These are phyloP conservation scores for Drosophila bipectinata DNA, from an alignment of 1,140 invertebrate genomes.

Conservation along the genomic window DNA sequence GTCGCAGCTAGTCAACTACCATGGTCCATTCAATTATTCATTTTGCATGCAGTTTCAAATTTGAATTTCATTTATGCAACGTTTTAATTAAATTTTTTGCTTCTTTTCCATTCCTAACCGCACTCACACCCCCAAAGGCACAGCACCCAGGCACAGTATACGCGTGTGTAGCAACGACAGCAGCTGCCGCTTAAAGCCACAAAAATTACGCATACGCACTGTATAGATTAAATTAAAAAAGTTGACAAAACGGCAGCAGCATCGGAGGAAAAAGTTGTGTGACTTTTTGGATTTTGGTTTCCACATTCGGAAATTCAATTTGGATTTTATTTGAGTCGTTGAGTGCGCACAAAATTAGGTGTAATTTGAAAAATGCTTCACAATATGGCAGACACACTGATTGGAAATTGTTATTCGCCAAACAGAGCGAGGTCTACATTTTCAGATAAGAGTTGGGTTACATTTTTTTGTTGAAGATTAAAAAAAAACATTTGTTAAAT, in stretches of 20 bases:
- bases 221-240: constrained; percentile 76
- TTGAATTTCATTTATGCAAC: constrained; percentile 67
- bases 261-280: constrained; percentile 42
- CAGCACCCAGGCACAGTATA: not conserved
- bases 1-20: constrained; percentile 46
- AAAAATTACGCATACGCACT: constrained; percentile 73
- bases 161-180: constrained; percentile 2
- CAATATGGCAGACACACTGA: constrained; percentile 38
- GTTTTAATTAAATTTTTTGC: constrained; percentile 75
- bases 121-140: constrained; percentile 19
- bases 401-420: constrained; percentile 21
- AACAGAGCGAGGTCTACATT: not conserved
- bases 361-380: constrained; percentile 52
- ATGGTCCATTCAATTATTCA: constrained; percentile 72
- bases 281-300: constrained; percentile 51
- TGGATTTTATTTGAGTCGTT: constrained; percentile 19
- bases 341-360: constrained; percentile 16
- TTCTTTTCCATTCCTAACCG: constrained; percentile 35
- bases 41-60: constrained; percentile 68
- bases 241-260: constrained; percentile 43
- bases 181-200: constrained; percentile 62
- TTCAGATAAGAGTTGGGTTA: not conserved
- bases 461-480: no score
- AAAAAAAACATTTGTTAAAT: no score
- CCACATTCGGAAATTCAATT: constrained; percentile 56